Evolutionary conservation across 2,797 vertebrate species (phyloP).

Genomic region (Pantherophis vulpinus): DNA sequence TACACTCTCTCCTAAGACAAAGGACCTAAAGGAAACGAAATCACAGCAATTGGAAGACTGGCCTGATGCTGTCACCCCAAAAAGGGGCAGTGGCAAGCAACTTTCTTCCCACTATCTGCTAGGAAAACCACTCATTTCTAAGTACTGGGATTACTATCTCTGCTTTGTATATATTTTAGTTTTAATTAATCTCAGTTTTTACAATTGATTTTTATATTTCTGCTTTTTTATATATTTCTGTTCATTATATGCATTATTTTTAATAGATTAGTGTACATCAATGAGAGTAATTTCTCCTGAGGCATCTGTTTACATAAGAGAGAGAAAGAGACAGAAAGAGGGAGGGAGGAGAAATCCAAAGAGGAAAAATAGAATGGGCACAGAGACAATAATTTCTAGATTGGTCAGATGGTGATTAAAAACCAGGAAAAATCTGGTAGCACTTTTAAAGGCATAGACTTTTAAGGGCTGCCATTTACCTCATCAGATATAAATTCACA

Average conservation of each 20-base stretch:
- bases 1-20: neutral
- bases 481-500: neutral
- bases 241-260: too few relatives aligned
- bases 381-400: neutral
- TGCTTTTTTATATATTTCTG: too few relatives aligned
- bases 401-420: neutral
- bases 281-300: too few relatives aligned
- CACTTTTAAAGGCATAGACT: neutral
- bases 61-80: neutral
- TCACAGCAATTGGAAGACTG: neutral
- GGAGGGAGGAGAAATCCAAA: neutral
- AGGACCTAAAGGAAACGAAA: neutral
- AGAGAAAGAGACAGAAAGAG: too few relatives aligned
- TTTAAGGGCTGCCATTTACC: neutral
- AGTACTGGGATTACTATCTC: neutral
- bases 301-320: too few relatives aligned
- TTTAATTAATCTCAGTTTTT: too few relatives aligned
- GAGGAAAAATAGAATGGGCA: neutral
- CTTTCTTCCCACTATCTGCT: neutral
- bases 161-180: too few relatives aligned
- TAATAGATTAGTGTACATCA: too few relatives aligned
- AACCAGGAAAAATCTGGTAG: neutral
- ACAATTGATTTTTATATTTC: too few relatives aligned
- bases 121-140: neutral
- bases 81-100: neutral